phyloP scores from a whole-genome alignment of 2,113 vertebrate species.

The Scatophagus argus region DNA sequence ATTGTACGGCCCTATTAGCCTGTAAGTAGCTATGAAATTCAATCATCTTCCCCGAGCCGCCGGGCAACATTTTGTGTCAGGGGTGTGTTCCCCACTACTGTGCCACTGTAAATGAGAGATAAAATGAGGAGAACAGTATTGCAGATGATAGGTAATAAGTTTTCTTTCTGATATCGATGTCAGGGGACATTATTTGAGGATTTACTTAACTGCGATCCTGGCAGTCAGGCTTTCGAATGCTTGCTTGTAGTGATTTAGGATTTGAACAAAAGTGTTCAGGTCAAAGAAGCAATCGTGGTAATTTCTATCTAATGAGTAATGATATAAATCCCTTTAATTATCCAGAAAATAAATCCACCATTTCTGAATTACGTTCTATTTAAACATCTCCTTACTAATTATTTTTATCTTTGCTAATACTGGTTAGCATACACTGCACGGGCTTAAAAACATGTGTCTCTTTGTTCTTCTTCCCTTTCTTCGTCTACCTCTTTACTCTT shows the following conservation, averaged over 20 bases:
- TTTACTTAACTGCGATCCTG: constrained; percentile 46
- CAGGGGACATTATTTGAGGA: constrained; percentile 60
- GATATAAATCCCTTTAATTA: constrained; percentile 23
- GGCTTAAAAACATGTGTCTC: neutral
- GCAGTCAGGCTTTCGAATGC: constrained; percentile 38
- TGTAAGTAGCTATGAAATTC: constrained; percentile 86
- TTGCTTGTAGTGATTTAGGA: constrained; percentile 31
- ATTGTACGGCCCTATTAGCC: constrained; percentile 81
- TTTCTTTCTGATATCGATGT: constrained; percentile 57
- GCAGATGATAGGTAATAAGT: constrained; percentile 61
- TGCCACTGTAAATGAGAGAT: constrained; percentile 59
- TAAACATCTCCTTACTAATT: neutral
- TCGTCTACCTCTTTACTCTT: neutral
- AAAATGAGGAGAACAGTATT: constrained; percentile 49
- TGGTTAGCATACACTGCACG: neutral
- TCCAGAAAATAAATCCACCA: constrained; percentile 8
- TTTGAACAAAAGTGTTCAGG: constrained; percentile 43
- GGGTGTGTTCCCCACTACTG: constrained; percentile 54
- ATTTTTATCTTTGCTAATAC: neutral
- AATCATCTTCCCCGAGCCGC: constrained; percentile 81
- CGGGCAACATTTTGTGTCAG: constrained; percentile 80
- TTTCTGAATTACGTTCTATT: constrained; percentile 27
- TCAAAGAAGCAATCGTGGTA: constrained; percentile 27
- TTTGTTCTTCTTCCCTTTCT: neutral
- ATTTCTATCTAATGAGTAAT: constrained; percentile 43